phyloP scores from a whole-genome alignment of 2,113 vertebrate species.

The Nycticryphes semicollaris region DNA sequence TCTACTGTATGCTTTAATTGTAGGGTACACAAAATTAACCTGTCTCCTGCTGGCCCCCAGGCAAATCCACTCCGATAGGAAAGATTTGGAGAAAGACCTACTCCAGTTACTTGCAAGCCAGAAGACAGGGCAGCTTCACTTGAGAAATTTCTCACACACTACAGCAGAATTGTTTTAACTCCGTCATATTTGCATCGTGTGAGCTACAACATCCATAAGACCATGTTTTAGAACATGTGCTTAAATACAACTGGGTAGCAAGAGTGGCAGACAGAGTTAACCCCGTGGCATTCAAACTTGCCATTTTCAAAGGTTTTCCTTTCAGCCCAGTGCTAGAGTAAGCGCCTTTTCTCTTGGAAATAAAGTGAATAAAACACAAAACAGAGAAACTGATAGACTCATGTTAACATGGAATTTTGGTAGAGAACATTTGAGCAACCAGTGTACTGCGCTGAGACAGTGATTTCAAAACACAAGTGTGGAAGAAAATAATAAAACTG shows the following conservation, averaged over 20 bases:
- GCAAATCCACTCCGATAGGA: neutral
- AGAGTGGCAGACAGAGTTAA: neutral
- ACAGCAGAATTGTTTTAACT: neutral
- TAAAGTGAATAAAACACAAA: neutral
- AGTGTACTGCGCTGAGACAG: accelerated
- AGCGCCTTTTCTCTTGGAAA: neutral
- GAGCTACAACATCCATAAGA: neutral
- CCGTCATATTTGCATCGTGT: neutral
- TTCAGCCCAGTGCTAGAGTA: neutral
- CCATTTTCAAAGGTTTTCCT: neutral
- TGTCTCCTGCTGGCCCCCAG: neutral
- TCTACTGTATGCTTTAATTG: neutral
- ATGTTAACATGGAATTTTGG: neutral
- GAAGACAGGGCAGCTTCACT: neutral
- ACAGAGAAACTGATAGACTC: neutral
- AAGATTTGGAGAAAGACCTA: neutral
- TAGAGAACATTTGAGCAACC: neutral
- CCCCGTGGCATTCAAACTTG: neutral
- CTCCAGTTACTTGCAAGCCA: neutral
- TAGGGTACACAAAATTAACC: neutral
- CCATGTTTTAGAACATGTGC: neutral
- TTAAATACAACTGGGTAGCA: neutral
- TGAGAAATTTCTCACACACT: too few species aligned
- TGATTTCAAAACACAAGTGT: neutral
- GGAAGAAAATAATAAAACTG: neutral